phyloP scores from a whole-genome alignment of 2,113 vertebrate species.

The Pteropus alecto region DNA sequence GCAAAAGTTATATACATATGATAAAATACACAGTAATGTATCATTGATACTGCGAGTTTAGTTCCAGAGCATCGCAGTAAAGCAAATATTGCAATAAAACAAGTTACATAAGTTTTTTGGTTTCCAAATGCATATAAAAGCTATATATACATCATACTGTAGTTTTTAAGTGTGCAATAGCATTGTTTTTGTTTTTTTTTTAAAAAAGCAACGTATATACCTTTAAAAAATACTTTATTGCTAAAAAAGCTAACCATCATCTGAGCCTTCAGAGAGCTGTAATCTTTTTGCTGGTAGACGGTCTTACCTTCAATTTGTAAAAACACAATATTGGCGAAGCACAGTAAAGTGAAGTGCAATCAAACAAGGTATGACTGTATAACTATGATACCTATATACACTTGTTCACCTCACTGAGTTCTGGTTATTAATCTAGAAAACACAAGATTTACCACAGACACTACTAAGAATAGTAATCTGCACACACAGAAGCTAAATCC shows the following conservation, averaged over 20 bases:
- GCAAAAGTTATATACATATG: neutral
- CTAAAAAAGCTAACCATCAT: neutral
- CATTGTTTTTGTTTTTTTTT: neutral
- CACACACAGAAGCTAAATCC: neutral
- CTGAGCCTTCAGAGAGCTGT: neutral
- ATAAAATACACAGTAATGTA: neutral
- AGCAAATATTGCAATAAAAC: too few species aligned
- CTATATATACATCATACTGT: neutral
- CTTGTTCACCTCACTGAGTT: neutral
- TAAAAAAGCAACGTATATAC: neutral
- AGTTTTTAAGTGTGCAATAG: neutral
- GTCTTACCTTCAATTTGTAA: neutral
- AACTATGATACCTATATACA: neutral
- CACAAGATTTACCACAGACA: neutral
- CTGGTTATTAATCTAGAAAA: slow-evolving; percentile 14
- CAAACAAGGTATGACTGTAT: neutral
- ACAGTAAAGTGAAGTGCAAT: neutral
- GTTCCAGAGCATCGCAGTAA: neutral
- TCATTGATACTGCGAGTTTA: neutral
- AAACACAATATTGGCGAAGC: neutral
- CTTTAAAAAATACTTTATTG: neutral
- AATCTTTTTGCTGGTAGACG: neutral
- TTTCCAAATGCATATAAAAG: neutral
- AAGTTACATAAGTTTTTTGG: neutral
- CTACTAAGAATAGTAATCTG: neutral